phyloP scores from a whole-genome alignment of 2,888 invertebrate species.

The Thymelicus acteon region DNA sequence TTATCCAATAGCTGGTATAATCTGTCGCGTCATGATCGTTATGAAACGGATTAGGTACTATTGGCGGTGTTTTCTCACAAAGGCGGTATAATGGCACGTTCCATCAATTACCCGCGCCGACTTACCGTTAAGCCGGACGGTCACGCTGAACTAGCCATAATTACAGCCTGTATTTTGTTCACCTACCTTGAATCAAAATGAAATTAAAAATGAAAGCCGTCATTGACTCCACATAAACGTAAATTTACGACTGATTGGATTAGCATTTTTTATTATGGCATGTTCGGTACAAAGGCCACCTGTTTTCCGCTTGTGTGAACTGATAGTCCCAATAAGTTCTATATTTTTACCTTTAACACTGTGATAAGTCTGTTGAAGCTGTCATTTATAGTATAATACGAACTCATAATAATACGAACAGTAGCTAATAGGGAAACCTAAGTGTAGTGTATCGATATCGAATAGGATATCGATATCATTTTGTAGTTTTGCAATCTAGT shows the following conservation, averaged over 20 bases:
- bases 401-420: not conserved
- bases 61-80: slow-evolving; percentile 39
- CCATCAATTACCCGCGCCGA: slow-evolving; percentile 39
- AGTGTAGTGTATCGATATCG: no score
- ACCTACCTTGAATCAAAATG: slow-evolving; percentile 23
- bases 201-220: slow-evolving; percentile 8
- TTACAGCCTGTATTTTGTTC: slow-evolving; percentile 27
- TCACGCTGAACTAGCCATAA: slow-evolving; percentile 37
- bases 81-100: slow-evolving; percentile 41
- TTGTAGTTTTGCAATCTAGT: no score
- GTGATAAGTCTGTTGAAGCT: no score
- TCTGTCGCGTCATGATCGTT: slow-evolving; percentile 20
- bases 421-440: not conserved
- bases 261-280: not conserved
- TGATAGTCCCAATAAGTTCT: no score
- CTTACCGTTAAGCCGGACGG: slow-evolving; percentile 43
- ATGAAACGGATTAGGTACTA: slow-evolving; percentile 37
- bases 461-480: no score
- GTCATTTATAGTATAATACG: no score
- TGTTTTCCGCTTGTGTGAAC: not conserved
- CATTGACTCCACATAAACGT: slow-evolving; percentile 1
- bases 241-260: not conserved
- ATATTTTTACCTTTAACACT: no score
- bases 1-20: slow-evolving; percentile 18
- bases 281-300: not conserved